These are phyloP conservation scores for Drosophila nigritarsus DNA, from an alignment of 2,888 invertebrate species.

Conservation along the genomic window DNA sequence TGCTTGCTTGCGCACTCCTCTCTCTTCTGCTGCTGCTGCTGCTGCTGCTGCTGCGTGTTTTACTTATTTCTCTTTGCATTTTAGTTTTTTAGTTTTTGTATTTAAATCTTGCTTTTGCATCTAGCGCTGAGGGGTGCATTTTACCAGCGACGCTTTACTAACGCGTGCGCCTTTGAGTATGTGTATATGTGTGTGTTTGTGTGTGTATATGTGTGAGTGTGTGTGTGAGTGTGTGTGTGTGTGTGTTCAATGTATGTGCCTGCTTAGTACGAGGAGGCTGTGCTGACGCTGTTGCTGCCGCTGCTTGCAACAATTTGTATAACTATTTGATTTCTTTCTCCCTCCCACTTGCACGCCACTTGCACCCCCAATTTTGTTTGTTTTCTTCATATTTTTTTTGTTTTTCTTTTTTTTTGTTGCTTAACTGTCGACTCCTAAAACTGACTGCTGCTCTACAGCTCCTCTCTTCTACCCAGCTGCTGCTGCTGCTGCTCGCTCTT, in stretches of 20 bases:
- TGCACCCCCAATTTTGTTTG: constrained; percentile 17
- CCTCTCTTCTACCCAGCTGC: constrained; percentile 1
- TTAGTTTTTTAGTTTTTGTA: background rate
- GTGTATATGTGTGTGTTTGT: background rate
- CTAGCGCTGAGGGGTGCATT: constrained; percentile 22
- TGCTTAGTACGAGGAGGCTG: constrained; percentile 8
- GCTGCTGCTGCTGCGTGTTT: constrained; percentile 8
- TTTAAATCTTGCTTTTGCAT: constrained; percentile 23
- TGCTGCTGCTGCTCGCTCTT: background rate
- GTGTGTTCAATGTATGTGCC: constrained; percentile 5
- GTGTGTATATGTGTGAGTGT: background rate
- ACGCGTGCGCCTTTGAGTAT: constrained; percentile 21
- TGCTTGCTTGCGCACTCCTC: constrained; percentile 3
- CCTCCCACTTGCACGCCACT: constrained; percentile 56
- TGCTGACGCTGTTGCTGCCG: constrained; percentile 15
- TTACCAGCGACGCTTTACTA: constrained; percentile 23
- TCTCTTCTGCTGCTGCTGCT: background rate
- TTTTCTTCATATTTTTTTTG: constrained; percentile 12
- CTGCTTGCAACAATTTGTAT: constrained; percentile 33
- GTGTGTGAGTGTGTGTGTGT: background rate
- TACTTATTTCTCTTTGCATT: background rate
- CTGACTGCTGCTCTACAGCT: constrained; percentile 38
- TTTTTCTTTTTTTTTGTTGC: constrained; percentile 14
- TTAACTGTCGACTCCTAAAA: constrained; percentile 59
- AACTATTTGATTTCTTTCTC: constrained; percentile 50